These are phyloP conservation scores for Muscicapa comitata DNA, from an alignment of 2,797 vertebrate species.

Conservation along the genomic window DNA sequence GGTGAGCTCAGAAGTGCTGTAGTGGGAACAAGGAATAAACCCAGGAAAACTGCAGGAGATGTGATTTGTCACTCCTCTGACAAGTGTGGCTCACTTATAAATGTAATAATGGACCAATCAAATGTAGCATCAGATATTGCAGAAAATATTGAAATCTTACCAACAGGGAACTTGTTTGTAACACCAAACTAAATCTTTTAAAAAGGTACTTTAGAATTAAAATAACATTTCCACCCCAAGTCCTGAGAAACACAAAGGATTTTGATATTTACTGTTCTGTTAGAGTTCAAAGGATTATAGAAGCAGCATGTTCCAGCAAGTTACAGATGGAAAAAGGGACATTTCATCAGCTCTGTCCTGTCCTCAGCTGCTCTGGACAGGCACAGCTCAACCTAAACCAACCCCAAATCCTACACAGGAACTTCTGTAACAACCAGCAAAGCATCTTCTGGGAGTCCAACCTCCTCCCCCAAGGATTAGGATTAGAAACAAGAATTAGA, in stretches of 20 bases:
- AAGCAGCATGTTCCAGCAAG: neutral
- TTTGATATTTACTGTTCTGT: neutral
- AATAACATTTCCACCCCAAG: neutral
- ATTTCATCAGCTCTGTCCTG: neutral
- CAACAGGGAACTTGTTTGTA: neutral
- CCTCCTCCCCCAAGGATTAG: neutral
- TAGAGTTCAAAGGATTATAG: neutral
- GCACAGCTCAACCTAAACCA: neutral
- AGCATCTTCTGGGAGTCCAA: neutral
- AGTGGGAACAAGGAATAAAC: neutral
- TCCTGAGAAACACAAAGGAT: neutral
- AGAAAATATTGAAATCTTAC: neutral
- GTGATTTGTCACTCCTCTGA: conserved; percentile 20
- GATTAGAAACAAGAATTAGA: too few species aligned
- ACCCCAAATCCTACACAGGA: neutral
- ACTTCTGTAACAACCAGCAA: neutral
- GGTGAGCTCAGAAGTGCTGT: neutral
- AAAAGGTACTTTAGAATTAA: neutral
- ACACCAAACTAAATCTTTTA: neutral
- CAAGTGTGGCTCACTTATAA: neutral
- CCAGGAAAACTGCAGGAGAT: neutral
- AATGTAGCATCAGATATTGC: neutral
- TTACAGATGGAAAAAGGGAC: neutral
- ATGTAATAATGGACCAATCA: conserved; percentile 1
- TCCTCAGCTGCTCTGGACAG: neutral